Conservation (phyloP, 2,797 vertebrate genomes). For the Macrochelys suwanniensis region DNA sequence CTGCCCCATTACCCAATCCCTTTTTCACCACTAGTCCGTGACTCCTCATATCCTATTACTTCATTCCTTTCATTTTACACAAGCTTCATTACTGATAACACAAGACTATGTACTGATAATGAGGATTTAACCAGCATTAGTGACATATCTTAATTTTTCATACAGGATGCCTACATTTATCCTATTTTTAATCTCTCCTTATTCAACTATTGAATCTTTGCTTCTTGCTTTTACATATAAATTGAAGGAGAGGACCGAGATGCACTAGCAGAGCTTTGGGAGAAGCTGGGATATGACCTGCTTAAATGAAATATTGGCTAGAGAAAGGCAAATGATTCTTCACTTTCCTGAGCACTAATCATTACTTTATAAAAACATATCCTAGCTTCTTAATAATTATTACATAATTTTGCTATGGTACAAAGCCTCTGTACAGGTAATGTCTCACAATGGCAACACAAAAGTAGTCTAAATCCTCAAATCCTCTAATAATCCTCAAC, state of each 20-base stretch:
- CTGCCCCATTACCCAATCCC: neutral
- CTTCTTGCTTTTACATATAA: neutral
- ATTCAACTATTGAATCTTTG: neutral
- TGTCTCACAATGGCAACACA: neutral
- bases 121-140: neutral
- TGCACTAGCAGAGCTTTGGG: rapidly evolving
- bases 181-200: neutral
- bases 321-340: neutral
- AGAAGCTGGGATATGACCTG: neutral
- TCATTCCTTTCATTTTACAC: neutral
- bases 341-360: neutral
- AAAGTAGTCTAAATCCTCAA: neutral
- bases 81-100: neutral
- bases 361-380: neutral
- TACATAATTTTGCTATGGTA: neutral
- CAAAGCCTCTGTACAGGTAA: rapidly evolving
- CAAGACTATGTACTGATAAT: neutral
- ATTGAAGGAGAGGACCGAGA: neutral
- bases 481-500: neutral
- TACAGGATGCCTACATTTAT: neutral
- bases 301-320: neutral
- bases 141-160: neutral
- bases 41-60: neutral
- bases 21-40: neutral
- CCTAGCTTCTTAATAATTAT: neutral